Evolutionary conservation across 1,140 invertebrate genomes (phyloP).

Genomic region (Micrasema longulum): DNA sequence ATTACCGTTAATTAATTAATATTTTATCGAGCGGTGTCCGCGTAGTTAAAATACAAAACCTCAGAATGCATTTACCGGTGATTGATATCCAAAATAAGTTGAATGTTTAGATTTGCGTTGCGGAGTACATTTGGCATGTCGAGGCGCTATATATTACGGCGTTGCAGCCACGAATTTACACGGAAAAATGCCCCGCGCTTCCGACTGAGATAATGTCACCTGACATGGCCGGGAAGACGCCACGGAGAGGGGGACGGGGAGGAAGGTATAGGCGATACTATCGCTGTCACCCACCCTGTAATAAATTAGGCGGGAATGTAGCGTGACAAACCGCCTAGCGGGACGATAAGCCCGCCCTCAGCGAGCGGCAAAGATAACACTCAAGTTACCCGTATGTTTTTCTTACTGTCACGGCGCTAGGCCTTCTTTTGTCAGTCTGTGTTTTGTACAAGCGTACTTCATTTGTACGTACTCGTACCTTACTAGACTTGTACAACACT

Average conservation of each 20-base stretch:
- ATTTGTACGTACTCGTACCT: neutral
- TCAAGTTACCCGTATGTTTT: slow-evolving; percentile 37
- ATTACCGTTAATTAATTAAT: no score
- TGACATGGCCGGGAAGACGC: slow-evolving; percentile 32
- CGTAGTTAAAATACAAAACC: neutral
- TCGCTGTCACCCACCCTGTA: slow-evolving; percentile 35
- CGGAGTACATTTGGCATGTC: slow-evolving; percentile 7
- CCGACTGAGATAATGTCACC: slow-evolving; percentile 41
- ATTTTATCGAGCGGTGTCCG: neutral
- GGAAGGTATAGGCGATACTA: slow-evolving; percentile 34
- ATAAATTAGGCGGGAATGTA: slow-evolving; percentile 52
- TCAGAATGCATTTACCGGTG: neutral
- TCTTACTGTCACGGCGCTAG: slow-evolving; percentile 34
- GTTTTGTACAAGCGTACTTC: neutral
- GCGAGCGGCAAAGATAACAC: slow-evolving; percentile 34
- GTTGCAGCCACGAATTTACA: slow-evolving; percentile 32
- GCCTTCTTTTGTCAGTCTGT: slow-evolving; percentile 23
- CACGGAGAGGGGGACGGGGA: no score
- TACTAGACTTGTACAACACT: no score
- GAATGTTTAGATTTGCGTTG: neutral
- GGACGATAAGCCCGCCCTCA: slow-evolving; percentile 45
- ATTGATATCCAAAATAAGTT: slow-evolving; percentile 2
- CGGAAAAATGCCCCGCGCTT: slow-evolving; percentile 28
- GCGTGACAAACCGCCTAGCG: slow-evolving; percentile 47
- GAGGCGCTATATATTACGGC: slow-evolving; percentile 6